A percentile compares a stretch with the other conserved stretches of the same genome.
Evolutionary conservation across 1,140 invertebrate genomes (phyloP).

Genomic region (Drosophila insularis): DNA sequence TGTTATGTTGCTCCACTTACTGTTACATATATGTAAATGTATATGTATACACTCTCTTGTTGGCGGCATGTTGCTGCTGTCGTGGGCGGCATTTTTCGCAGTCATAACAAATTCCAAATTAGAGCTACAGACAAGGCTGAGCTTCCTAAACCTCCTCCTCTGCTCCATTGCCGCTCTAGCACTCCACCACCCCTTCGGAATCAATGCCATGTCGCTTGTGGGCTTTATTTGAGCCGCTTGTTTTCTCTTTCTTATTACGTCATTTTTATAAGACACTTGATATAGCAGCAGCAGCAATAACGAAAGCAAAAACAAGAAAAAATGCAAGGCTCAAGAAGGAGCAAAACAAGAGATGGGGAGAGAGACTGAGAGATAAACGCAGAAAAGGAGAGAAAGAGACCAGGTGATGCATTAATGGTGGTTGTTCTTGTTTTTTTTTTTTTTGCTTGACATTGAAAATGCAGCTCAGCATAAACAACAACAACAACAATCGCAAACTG

Average conservation of each 20-base stretch:
- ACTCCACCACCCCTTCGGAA: conserved; percentile 1
- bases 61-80: neutral
- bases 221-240: neutral
- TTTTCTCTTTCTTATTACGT: conserved; percentile 51
- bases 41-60: neutral
- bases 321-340: conserved; percentile 20
- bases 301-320: conserved; percentile 29
- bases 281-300: conserved; percentile 46
- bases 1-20: conserved; percentile 3
- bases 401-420: conserved; percentile 34
- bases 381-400: neutral
- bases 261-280: conserved; percentile 62
- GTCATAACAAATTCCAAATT: conserved; percentile 7
- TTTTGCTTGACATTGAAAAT: conserved; percentile 70
- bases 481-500: conserved; percentile 44
- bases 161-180: neutral
- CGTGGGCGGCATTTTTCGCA: conserved; percentile 6
- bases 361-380: neutral
- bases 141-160: neutral
- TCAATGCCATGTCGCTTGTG: conserved; percentile 6
- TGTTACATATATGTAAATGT: neutral
- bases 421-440: conserved; percentile 35
- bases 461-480: conserved; percentile 47
- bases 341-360: neutral
- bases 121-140: conserved; percentile 3